Evolutionary conservation across 1,140 invertebrate species (phyloP).

Genomic region (Atopsyche davidsoni): DNA sequence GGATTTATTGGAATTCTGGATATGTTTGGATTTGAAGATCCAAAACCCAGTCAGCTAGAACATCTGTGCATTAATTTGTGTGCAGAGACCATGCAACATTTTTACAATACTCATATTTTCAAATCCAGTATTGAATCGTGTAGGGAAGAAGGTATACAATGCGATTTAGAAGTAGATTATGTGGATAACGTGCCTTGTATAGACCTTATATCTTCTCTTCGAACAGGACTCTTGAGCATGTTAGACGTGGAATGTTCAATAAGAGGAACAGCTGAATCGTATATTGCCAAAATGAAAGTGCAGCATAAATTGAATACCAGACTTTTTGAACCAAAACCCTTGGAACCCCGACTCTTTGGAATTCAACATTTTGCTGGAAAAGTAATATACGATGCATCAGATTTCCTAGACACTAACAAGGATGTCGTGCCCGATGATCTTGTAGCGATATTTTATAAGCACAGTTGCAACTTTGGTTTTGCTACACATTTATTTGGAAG

Average conservation of each 20-base stretch:
- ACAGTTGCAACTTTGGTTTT: conserved; percentile 91
- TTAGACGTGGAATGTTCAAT: conserved; percentile 89
- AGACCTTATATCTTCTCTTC: conserved; percentile 87
- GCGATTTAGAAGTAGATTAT: conserved; percentile 87
- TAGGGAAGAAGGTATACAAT: conserved; percentile 86
- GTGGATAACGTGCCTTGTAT: conserved; percentile 95
- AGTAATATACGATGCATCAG: conserved; percentile 82
- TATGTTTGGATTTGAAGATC: conserved; percentile 95
- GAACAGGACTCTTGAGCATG: conserved; percentile 85
- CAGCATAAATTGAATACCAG: conserved; percentile 61
- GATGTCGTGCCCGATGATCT: conserved; percentile 89
- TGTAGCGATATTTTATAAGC: conserved; percentile 87
- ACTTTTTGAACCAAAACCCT: conserved; percentile 66
- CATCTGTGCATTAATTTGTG: conserved; percentile 93
- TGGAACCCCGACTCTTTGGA: conserved; percentile 76
- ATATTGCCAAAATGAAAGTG: conserved; percentile 78
- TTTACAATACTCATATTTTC: conserved; percentile 95
- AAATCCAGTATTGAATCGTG: conserved; percentile 92
- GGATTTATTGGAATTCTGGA: conserved; percentile 92
- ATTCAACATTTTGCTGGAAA: conserved; percentile 89
- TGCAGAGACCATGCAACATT: conserved; percentile 95
- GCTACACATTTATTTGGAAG: conserved; percentile 89
- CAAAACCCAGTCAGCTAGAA: conserved; percentile 82
- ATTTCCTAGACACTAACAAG: conserved; percentile 87
- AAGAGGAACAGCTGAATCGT: conserved; percentile 78